These are phyloP conservation scores for Drosophila falleni DNA, from an alignment of 2,888 invertebrate species.

Conservation along the genomic window DNA sequence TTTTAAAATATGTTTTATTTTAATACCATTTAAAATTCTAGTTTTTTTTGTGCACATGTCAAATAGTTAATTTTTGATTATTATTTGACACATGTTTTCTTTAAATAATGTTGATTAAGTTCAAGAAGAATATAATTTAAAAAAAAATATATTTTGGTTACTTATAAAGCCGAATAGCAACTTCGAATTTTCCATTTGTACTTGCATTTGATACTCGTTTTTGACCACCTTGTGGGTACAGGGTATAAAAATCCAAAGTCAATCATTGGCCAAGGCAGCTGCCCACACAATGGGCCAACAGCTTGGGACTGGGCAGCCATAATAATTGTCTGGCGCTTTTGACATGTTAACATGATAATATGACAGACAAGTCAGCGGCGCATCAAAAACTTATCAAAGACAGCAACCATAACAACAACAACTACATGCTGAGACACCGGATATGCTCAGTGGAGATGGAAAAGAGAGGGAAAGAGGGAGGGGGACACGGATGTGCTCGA, in stretches of 20 bases:
- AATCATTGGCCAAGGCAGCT: conserved; percentile 40
- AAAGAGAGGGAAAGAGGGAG: background rate
- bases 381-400: conserved; percentile 66
- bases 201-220: background rate
- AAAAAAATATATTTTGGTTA: no score
- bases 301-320: conserved; percentile 38
- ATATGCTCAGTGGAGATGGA: conserved; percentile 40
- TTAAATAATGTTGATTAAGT: no score
- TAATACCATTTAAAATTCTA: no score
- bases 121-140: no score
- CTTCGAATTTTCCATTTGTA: background rate
- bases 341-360: conserved; percentile 79
- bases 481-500: conserved; percentile 31
- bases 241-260: conserved; percentile 25
- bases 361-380: conserved; percentile 77
- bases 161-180: no score
- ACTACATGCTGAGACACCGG: conserved; percentile 48
- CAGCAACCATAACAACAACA: conserved; percentile 6
- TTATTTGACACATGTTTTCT: no score
- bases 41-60: no score
- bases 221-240: background rate
- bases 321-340: conserved; percentile 65
- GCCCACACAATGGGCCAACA: conserved; percentile 62
- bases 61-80: no score
- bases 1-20: no score